Percentiles rank a stretch among this genome's conserved stretches.
Evolutionary conservation across 1,140 invertebrate genomes (phyloP).

Genomic region (Globodera rostochiensis): DNA sequence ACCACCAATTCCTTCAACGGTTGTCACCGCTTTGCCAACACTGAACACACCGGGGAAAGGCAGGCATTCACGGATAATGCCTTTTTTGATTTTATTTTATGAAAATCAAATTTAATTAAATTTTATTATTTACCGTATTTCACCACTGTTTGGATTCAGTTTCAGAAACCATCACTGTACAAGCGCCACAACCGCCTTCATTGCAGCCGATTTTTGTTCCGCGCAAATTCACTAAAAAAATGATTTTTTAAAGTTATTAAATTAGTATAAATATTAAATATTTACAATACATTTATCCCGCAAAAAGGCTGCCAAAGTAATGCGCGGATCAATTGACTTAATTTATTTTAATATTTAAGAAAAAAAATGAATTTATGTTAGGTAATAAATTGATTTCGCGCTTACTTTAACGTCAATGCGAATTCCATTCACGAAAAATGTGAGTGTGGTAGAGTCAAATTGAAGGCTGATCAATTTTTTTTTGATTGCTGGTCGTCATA

Average conservation of each 20-base stretch:
- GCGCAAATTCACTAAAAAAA: conserved; percentile 75
- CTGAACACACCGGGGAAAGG: conserved; percentile 78
- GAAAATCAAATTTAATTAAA: no score
- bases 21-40: conserved; percentile 82
- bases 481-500: neutral
- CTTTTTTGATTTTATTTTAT: conserved; percentile 68
- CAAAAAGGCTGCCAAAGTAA: conserved; percentile 57
- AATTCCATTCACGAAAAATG: conserved; percentile 63
- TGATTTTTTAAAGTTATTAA: conserved; percentile 8
- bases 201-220: conserved; percentile 88
- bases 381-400: neutral
- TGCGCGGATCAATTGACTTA: conserved; percentile 53
- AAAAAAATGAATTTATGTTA: neutral
- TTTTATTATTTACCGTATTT: conserved; percentile 71
- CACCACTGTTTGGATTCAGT: conserved; percentile 71
- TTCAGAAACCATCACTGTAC: conserved; percentile 88
- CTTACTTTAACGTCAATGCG: conserved; percentile 48
- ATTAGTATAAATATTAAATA: conserved; percentile 2
- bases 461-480: conserved; percentile 1
- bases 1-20: conserved; percentile 76
- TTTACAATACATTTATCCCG: conserved; percentile 56
- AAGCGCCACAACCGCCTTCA: conserved; percentile 90
- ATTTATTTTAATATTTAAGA: neutral
- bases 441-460: conserved; percentile 42
- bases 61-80: conserved; percentile 86